Evolutionary conservation across 2,113 vertebrate species (phyloP), one percentile per base, ranked within the genome.

Genomic region (Callopanchax toddi): DNA sequence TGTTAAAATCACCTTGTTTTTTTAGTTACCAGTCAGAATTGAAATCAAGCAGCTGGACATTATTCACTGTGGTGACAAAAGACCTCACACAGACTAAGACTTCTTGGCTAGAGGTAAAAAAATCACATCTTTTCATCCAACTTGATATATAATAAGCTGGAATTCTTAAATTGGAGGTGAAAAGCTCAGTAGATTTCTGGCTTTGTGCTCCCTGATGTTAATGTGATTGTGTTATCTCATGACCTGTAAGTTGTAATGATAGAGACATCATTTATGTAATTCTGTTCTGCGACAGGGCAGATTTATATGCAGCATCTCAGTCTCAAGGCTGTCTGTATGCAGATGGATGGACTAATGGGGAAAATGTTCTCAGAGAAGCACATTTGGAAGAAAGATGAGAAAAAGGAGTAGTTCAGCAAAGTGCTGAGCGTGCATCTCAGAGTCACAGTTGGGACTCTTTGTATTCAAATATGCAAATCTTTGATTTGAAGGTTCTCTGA

Each of bases 391-490:
- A 23, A 49, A 40, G 52, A 25, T 11, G 21, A 40, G 29, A 32
- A 46, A 26, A 57, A 29, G 11, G 8, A 13, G 50, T 22, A 61
- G 18, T 39, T 40, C 29, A 62, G 42, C 16, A 62, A 84, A 68
- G 57, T 78, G 79, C 69, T 68, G 45, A 70, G 17, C 56, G 51
- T 18, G 55, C 72, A 58, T 48, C 22, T 45, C 67, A 29, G 17
- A 64, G 42, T 56, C 54, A 16, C 26, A 5, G 59, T 8, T 13
- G 23, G 42, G 51, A 36, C 39, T 50, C 18, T 69, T 76, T 48
- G 53, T 82, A 78, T 74, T 66, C 52, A 82, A 70, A 79, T 77
- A 68, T 79, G 77, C 56, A 77, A 75, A 78, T 66, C 36, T 40
- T 46, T 43, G 40, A 50, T 74, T 63, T 48, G 32, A 58, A 55